Conservation (phyloP, 1,140 invertebrate species). For the Heliconius congener region DNA sequence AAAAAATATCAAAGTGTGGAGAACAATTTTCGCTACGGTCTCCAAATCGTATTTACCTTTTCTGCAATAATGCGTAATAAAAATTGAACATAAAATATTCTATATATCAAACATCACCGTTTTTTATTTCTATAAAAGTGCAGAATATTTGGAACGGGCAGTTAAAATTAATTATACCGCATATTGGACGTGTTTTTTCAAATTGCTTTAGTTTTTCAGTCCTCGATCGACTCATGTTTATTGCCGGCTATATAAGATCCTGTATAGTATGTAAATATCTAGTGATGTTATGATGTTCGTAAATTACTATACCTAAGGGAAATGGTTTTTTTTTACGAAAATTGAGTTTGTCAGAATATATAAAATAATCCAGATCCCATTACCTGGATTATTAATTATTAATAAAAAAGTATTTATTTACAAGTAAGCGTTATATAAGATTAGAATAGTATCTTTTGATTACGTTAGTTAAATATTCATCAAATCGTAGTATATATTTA, state of each 20-base stretch:
- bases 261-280: background rate
- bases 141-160: constrained; percentile 9
- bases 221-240: constrained; percentile 33
- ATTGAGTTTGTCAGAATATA: no score
- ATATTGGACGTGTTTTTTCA: constrained; percentile 42
- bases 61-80: background rate
- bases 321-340: no score
- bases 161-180: constrained; percentile 47
- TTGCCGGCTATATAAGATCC: constrained; percentile 6
- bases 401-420: no score
- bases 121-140: background rate
- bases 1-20: no score
- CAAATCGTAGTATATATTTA: no score
- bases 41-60: no score
- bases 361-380: no score
- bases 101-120: background rate
- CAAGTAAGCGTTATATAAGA: no score
- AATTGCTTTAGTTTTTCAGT: constrained; percentile 55
- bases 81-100: background rate
- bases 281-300: background rate
- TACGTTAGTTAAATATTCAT: no score
- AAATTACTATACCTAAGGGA: background rate
- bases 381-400: no score
- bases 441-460: no score
- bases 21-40: no score